These are phyloP conservation scores for Cydia amplana DNA, from an alignment of 1,140 invertebrate species.

Conservation along the genomic window DNA sequence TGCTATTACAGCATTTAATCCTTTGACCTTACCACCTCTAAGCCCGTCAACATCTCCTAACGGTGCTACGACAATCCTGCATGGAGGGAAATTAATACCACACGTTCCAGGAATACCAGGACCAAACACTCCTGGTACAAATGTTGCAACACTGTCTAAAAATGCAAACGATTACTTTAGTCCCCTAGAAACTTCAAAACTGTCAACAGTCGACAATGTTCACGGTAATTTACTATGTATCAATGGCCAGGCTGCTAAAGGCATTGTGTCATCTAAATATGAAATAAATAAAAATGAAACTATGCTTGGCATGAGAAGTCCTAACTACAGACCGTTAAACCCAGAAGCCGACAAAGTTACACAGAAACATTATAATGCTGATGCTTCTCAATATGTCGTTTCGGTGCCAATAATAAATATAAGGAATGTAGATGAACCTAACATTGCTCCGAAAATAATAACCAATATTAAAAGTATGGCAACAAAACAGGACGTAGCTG, in stretches of 20 bases:
- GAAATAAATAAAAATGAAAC: constrained; percentile 44
- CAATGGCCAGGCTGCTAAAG: constrained; percentile 47
- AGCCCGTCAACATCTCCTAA: constrained; percentile 74
- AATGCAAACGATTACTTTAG: constrained; percentile 43
- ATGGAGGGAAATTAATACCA: constrained; percentile 87
- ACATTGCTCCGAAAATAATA: constrained; percentile 44
- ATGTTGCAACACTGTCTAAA: constrained; percentile 58
- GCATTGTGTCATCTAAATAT: constrained; percentile 44
- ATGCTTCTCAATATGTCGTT: constrained; percentile 47
- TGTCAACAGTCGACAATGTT: constrained; percentile 46
- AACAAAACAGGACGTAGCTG: constrained; percentile 50
- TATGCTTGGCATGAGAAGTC: constrained; percentile 50
- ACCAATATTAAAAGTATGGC: constrained; percentile 41
- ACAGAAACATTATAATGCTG: constrained; percentile 48
- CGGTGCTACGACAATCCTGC: constrained; percentile 81
- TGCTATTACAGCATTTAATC: constrained; percentile 86
- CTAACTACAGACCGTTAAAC: constrained; percentile 50
- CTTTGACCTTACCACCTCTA: constrained; percentile 81
- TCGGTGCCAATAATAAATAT: constrained; percentile 67
- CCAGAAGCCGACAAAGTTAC: constrained; percentile 53
- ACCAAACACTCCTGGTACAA: constrained; percentile 82
- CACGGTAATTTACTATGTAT: constrained; percentile 40
- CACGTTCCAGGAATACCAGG: constrained; percentile 93
- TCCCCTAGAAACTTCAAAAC: constrained; percentile 44
- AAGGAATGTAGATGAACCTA: constrained; percentile 66